These are phyloP conservation scores for Idaea biselata DNA, from an alignment of 2,888 invertebrate species.

Conservation along the genomic window DNA sequence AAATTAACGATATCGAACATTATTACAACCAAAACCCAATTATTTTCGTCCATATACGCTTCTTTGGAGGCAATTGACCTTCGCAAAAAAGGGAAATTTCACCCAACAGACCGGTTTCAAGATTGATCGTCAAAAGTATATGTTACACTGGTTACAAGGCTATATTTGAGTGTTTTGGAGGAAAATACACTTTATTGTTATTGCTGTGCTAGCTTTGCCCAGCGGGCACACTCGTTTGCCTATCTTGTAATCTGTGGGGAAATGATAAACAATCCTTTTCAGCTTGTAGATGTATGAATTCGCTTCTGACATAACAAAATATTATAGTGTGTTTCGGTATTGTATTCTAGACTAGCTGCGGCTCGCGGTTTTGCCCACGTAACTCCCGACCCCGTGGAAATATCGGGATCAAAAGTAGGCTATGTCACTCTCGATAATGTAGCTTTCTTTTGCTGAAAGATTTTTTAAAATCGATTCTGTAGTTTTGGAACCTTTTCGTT, in stretches of 20 bases:
- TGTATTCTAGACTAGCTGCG: too few relatives aligned
- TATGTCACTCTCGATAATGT: too few relatives aligned
- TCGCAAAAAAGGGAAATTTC: neutral
- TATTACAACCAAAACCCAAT: neutral
- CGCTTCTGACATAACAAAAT: neutral
- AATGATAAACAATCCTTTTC: neutral
- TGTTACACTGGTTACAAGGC: neutral
- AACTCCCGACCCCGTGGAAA: too few relatives aligned
- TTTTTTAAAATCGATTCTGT: too few relatives aligned
- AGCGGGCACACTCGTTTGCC: neutral
- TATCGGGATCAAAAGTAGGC: too few relatives aligned
- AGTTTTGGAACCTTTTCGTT: too few relatives aligned
- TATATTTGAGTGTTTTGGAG: neutral
- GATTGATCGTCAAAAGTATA: neutral
- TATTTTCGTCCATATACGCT: neutral
- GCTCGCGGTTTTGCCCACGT: too few relatives aligned
- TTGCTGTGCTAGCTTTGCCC: neutral
- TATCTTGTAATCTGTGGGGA: too few relatives aligned
- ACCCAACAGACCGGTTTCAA: neutral
- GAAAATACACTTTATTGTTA: neutral
- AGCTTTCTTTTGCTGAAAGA: too few relatives aligned
- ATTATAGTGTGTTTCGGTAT: too few relatives aligned
- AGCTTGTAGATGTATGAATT: neutral
- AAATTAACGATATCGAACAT: too few relatives aligned
- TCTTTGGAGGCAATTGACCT: neutral